Evolutionary conservation across 2,888 invertebrate species (phyloP).

Genomic region (Spodoptera picta): DNA sequence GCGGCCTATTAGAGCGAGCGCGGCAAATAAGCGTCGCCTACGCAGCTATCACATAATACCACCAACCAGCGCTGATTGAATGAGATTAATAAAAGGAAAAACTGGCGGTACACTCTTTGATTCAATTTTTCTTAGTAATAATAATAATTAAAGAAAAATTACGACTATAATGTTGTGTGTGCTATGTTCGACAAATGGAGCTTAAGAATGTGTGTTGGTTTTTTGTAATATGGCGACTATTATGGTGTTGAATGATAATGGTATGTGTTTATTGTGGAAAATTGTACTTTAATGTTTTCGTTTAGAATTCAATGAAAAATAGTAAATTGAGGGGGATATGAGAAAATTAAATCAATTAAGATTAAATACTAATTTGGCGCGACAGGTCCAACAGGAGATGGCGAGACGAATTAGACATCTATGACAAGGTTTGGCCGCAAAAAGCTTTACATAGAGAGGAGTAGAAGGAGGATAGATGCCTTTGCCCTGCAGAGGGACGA

Average conservation of each 20-base stretch:
- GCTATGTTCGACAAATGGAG: slow-evolving; percentile 3
- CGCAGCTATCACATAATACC: slow-evolving; percentile 24
- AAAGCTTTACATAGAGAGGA: too few species aligned
- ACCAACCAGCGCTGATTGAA: slow-evolving; percentile 36
- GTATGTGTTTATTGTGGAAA: not conserved
- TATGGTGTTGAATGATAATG: not conserved
- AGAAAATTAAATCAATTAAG: too few species aligned
- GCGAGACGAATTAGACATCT: too few species aligned
- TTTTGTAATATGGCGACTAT: slow-evolving; percentile 5
- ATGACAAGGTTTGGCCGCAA: too few species aligned
- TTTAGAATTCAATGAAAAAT: too few species aligned
- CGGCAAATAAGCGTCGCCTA: slow-evolving; percentile 37
- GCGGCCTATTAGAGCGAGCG: slow-evolving; percentile 59
- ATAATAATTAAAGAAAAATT: slow-evolving; percentile 19
- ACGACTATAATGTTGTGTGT: slow-evolving; percentile 2
- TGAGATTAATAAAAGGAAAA: slow-evolving; percentile 33
- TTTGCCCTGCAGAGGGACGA: too few species aligned
- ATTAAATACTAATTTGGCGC: too few species aligned
- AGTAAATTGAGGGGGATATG: too few species aligned
- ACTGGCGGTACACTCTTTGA: slow-evolving; percentile 32
- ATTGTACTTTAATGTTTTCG: too few species aligned
- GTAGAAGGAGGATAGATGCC: too few species aligned
- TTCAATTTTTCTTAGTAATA: slow-evolving; percentile 17
- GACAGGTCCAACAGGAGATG: too few species aligned
- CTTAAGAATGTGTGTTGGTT: slow-evolving; percentile 2